phyloP scores from a whole-genome alignment of 2,113 vertebrate genomes.

The Ochotona princeps region DNA sequence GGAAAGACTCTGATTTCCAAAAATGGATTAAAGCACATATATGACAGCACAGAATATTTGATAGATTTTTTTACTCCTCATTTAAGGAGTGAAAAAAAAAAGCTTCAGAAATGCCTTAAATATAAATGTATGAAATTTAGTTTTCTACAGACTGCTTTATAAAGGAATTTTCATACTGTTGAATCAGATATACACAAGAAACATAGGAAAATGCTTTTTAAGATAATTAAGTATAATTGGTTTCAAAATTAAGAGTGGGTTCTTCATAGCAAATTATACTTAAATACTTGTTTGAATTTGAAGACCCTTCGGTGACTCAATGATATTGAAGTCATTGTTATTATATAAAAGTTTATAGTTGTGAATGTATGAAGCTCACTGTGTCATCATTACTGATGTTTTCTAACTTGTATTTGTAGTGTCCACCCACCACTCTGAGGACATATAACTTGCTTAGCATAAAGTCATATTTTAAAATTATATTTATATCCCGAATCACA shows the following conservation, averaged over 20 bases:
- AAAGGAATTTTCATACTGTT: slow-evolving; percentile 28
- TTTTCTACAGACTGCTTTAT: slow-evolving; percentile 31
- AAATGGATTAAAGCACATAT: neutral
- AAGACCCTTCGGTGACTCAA: neutral
- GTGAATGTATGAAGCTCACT: neutral
- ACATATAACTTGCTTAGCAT: slow-evolving; percentile 29
- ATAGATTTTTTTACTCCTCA: slow-evolving; percentile 32
- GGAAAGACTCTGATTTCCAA: slow-evolving; percentile 14
- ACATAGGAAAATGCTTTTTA: slow-evolving; percentile 40
- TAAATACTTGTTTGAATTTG: slow-evolving; percentile 13
- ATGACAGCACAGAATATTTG: neutral
- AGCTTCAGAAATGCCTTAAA: slow-evolving; percentile 46
- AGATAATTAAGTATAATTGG: neutral
- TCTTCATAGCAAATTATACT: slow-evolving; percentile 26
- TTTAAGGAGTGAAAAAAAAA: neutral
- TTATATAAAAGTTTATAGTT: slow-evolving; percentile 2
- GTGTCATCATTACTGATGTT: neutral
- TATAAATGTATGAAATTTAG: slow-evolving; percentile 38
- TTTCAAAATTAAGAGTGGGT: neutral
- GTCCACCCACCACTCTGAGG: slow-evolving; percentile 20
- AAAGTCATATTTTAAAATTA: slow-evolving; percentile 54
- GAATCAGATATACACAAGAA: slow-evolving; percentile 18
- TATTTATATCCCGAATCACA: slow-evolving; percentile 44
- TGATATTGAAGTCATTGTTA: neutral
- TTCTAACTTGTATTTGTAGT: slow-evolving; percentile 45